Base-by-base conservation (phyloP, 2,888 invertebrate genomes). In the Eilema sororculum region DNA sequence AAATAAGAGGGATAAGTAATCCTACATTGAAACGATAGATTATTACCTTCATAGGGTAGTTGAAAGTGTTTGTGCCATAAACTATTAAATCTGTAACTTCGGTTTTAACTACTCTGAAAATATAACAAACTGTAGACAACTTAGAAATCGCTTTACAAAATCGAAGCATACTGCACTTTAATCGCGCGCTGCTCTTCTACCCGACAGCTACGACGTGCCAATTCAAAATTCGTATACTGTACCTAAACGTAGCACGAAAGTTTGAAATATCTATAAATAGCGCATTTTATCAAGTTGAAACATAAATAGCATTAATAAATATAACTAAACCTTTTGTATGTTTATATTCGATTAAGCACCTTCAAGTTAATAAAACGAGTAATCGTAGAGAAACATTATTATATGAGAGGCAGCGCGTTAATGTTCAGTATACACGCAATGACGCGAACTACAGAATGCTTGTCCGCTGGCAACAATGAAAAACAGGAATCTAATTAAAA, bases 361-460 rank as follows among this genome's bases (percentile, higher is more conserved):
- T 61, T 69, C 28, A 37, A 78, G 77, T 86, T 87, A 83, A 87
- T 87, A 89, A 84, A 82, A 84, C 81, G 84, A 89, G 89, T 89
- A 87, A 89, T 85, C 78, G 81, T 84, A 77, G 81, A 86, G 81
- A 81, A 84, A 83, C 82, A 78, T 76, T 72, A 79, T 76, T 71
- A 75, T 81, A 84, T 81, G 81, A 83, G 84, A 84, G 84, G 76
- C 58, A 60, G 84, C 84, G 84, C 84, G 87, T 81, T 90, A 90
- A 90, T 89, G 86, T 81, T 85, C 80, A 84, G 81, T 78, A 82
- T 82, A 81, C 91, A 90, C 87, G 89, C 88, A 77, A n/a, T n/a
- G n/a, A n/a, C n/a, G n/a, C n/a, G n/a, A 90, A 73, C 78, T 74
- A 58, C 69, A 74, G 78, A 76, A 78, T 80, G 80, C 78, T 78